Evolutionary conservation across 2,113 vertebrate genomes (phyloP), one percentile per base, ranked within the genome.

Genomic region (Condylura cristata): DNA sequence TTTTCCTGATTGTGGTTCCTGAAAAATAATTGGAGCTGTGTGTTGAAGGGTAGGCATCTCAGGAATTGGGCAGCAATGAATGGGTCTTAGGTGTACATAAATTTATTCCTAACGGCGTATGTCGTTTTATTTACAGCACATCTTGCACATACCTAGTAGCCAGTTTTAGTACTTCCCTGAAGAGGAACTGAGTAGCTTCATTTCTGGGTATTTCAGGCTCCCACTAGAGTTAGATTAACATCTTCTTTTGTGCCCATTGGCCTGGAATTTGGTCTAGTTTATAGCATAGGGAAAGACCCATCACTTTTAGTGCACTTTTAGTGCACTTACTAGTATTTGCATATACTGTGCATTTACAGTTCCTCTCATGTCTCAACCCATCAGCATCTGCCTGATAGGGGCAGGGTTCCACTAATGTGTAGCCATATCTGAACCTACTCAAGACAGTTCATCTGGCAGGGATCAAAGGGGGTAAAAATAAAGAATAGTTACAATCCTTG

Each of bases 141-240:
- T 97, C 94, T 83, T 97, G 91, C 95, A 97, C 7, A 86, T 95
- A 80, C 48, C 86, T 89, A 24, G 75, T 76, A 94, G 92, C 66
- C 68, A 1, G 14, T 96, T 97, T 94, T 6, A 89, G 80, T 91
- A 92, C 78, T 95, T 76, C 89, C 84, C 86, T 75, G 86, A 95
- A 94, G 92, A 97, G 74, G 63, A 97, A 94, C 75, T 84, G 95
- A 97, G 97, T 96, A 98, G 95, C 96, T 98, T 98, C 96, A 91
- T 93, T 96, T 74, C 86, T 86, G 95, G 97, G 44, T 95, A 93
- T 71, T 86, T 53, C 39, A 48, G 24, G 48, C 11, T 89, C 12
- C 48, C 46, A 13, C 16, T 48, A 44, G 17, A 86, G 76, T 91
- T 88, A 84, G 78, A 94, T 90, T 86, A 74, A 37, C 22, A 84